phyloP scores from a whole-genome alignment of 2,797 vertebrate species.

The Pipistrellus pipistrellus region DNA sequence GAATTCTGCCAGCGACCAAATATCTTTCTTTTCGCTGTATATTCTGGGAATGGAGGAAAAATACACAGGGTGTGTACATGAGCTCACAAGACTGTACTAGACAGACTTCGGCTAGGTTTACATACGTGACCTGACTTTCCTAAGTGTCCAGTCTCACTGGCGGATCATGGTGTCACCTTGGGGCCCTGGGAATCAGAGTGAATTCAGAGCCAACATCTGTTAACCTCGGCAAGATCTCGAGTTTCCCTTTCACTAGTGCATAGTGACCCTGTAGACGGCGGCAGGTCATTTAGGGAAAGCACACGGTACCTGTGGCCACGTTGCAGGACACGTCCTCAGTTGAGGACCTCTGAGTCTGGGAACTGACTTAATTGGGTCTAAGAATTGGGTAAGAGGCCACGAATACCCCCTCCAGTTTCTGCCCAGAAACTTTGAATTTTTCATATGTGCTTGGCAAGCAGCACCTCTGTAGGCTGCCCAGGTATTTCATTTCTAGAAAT shows the following conservation, averaged over 20 bases:
- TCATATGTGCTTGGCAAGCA: conserved; percentile 3
- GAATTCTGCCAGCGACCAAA: not conserved
- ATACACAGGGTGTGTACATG: not conserved
- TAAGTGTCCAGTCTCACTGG: not conserved
- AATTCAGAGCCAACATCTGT: not conserved
- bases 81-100: not conserved
- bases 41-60: not conserved
- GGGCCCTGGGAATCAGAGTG: not conserved
- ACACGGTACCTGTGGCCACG: not conserved
- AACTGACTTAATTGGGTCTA: not conserved
- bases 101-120: not conserved
- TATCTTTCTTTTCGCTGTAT: not conserved
- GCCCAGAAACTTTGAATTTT: conserved; percentile 9
- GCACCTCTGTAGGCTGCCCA: not conserved
- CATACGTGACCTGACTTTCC: not conserved
- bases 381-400: not conserved
- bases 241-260: not conserved
- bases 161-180: not conserved
- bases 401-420: not conserved
- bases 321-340: not conserved
- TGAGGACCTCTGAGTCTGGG: not conserved
- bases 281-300: not conserved
- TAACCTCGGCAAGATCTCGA: not conserved
- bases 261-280: not conserved
- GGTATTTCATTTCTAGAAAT: conserved; percentile 10